Conservation (phyloP, 2,113 vertebrate species). For the Formicarius rufipectus region DNA sequence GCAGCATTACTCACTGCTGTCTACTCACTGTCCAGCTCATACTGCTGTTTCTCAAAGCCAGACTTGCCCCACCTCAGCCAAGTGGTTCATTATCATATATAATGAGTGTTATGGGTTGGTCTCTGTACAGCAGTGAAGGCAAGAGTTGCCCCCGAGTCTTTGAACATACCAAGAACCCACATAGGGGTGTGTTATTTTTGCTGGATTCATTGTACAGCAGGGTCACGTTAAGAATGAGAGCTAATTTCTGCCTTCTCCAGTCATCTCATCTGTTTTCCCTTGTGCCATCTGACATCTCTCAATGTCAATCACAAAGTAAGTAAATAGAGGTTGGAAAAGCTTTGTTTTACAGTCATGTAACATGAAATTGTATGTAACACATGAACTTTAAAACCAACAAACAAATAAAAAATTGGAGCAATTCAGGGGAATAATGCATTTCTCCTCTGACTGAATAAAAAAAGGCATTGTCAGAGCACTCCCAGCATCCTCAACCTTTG, state of each 20-base stretch:
- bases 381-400: background rate
- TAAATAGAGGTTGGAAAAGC: conserved; percentile 1
- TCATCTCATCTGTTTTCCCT: background rate
- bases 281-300: background rate
- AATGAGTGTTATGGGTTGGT: background rate
- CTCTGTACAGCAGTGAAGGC: background rate
- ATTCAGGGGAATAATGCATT: background rate
- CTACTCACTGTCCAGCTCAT: background rate
- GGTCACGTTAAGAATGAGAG: background rate
- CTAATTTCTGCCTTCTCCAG: background rate
- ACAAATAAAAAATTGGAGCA: background rate
- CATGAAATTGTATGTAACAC: background rate
- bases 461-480: background rate
- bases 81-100: background rate
- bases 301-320: background rate
- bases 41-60: background rate
- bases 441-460: background rate
- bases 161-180: background rate
- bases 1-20: background rate
- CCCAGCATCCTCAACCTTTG: background rate
- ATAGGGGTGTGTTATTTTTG: background rate
- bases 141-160: background rate
- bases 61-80: background rate
- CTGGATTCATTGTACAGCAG: background rate
- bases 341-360: background rate